Evolutionary conservation across 2,888 invertebrate genomes (phyloP).

Genomic region (Macropis europaea): DNA sequence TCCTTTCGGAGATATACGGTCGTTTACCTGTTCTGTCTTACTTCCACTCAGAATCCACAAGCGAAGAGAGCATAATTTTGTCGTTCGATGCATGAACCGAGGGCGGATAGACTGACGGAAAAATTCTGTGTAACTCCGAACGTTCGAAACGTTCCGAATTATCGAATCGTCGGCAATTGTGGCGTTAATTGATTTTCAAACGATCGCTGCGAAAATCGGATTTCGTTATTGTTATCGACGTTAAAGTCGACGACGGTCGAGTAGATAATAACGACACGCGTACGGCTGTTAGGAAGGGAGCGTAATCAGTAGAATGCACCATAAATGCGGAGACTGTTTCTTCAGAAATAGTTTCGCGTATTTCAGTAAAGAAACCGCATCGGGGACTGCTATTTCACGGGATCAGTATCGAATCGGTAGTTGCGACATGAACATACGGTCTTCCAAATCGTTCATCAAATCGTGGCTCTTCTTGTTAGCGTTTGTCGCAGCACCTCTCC

Average conservation of each 20-base stretch:
- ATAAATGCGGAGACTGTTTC: conserved; percentile 67
- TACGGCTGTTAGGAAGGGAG: conserved; percentile 51
- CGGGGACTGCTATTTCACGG: neutral
- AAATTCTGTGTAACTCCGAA: no score
- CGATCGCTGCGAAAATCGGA: no score
- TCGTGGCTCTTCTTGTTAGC: conserved; percentile 19
- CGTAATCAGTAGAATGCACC: conserved; percentile 71
- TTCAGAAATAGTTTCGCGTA: conserved; percentile 66
- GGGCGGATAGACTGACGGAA: no score
- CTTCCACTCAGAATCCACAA: no score
- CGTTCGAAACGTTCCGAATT: no score
- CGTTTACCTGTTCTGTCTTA: no score
- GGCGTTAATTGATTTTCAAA: no score
- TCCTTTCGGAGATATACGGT: no score
- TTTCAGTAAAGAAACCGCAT: conserved; percentile 47
- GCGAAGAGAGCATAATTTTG: no score
- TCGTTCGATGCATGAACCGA: no score
- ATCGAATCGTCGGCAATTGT: no score
- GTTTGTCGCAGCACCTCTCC: neutral
- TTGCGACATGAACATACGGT: conserved; percentile 15
- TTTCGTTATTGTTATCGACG: conserved; percentile 27
- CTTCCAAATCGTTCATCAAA: neutral
- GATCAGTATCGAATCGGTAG: neutral
- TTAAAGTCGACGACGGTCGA: conserved; percentile 34
- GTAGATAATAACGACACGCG: conserved; percentile 55